phyloP scores from a whole-genome alignment of 2,888 invertebrate genomes.

The Liodrosophila aerea region DNA sequence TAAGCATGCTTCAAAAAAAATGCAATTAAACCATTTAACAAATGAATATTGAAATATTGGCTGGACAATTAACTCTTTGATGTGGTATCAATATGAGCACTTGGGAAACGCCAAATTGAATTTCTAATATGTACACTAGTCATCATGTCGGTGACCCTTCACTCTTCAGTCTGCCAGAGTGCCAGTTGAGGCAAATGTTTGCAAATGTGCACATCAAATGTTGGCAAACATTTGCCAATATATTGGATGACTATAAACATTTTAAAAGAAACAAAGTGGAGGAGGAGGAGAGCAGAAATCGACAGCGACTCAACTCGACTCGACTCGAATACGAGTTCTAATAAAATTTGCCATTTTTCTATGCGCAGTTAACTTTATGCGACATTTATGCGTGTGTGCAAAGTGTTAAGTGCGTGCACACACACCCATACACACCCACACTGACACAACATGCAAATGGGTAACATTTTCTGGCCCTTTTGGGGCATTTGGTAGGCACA shows the following conservation, averaged over 20 bases:
- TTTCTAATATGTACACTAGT: no score
- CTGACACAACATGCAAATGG: constrained; percentile 38
- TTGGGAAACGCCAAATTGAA: no score
- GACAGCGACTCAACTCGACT: no score
- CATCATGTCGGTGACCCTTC: no score
- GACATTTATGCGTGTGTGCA: constrained; percentile 73
- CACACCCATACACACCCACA: constrained; percentile 16
- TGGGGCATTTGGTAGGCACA: constrained; percentile 60
- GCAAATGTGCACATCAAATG: constrained; percentile 38
- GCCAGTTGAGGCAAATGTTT: constrained; percentile 1
- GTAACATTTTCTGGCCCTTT: constrained; percentile 53
- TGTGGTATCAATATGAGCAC: no score
- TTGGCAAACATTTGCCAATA: constrained; percentile 66
- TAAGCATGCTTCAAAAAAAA: no score
- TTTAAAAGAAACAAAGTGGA: constrained; percentile 43
- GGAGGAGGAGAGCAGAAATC: neutral
- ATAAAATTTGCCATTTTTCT: constrained; percentile 75
- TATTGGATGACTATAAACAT: constrained; percentile 64
- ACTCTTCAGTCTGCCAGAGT: neutral
- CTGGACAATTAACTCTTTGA: no score
- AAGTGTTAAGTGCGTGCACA: constrained; percentile 66
- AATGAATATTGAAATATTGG: no score
- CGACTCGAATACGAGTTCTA: constrained; percentile 65
- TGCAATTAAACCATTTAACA: no score
- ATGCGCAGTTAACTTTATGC: constrained; percentile 76